Conservation (phyloP, 2,113 vertebrate species). For the Aspidoscelis tigris region DNA sequence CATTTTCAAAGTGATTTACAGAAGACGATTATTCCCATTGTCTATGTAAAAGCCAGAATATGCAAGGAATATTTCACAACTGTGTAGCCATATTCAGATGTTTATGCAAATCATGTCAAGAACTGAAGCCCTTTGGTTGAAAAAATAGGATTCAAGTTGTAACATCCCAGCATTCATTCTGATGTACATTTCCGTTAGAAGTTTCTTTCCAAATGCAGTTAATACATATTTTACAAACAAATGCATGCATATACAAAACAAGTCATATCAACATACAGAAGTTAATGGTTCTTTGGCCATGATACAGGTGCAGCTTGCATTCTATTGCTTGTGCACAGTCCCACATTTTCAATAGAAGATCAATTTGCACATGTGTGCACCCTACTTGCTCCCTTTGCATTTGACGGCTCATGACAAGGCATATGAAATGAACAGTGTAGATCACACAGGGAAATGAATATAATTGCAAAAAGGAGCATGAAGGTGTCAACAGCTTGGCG, state of each 20-base stretch:
- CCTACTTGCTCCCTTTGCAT: neutral
- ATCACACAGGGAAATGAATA: neutral
- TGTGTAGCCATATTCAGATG: slow-evolving; percentile 24
- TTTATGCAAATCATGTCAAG: slow-evolving; percentile 49
- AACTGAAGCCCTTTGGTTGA: slow-evolving; percentile 45
- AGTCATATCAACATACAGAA: neutral
- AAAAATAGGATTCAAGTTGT: neutral
- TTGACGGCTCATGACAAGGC: neutral
- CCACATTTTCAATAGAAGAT: neutral
- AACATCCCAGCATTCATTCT: neutral
- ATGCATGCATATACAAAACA: neutral
- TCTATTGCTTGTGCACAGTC: neutral
- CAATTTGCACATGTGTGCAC: neutral
- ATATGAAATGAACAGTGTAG: neutral
- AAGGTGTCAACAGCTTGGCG: neutral
- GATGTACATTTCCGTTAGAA: neutral
- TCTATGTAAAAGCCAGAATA: slow-evolving; percentile 50
- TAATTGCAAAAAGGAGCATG: neutral
- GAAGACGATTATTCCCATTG: slow-evolving; percentile 54
- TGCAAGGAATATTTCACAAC: slow-evolving; percentile 36
- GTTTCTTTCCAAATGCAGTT: neutral
- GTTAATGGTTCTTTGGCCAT: neutral
- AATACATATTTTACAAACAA: neutral
- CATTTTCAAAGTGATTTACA: slow-evolving; percentile 54
- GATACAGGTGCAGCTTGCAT: neutral